Conservation (phyloP, 2,888 invertebrate genomes). For the Thereva unica region DNA sequence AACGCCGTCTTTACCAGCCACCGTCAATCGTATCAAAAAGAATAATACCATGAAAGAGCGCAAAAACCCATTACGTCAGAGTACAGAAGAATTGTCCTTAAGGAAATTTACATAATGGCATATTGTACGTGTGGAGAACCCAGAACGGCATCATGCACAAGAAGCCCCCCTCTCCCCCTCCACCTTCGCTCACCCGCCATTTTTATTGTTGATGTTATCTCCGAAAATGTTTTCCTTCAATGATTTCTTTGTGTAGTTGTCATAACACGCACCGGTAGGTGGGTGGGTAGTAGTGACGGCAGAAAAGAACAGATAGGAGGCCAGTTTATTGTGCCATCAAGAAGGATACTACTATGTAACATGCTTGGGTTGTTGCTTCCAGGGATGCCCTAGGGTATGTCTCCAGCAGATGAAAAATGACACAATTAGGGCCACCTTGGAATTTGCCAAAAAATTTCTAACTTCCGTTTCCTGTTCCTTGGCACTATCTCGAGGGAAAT, state of each 20-base stretch:
- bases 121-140: constrained; percentile 17
- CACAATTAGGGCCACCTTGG: constrained; percentile 30
- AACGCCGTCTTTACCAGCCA: too few relatives aligned
- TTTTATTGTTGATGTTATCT: constrained; percentile 36
- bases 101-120: constrained; percentile 35
- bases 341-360: background rate
- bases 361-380: constrained; percentile 10
- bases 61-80: constrained; percentile 27
- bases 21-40: too few relatives aligned
- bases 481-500: constrained; percentile 27
- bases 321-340: too few relatives aligned
- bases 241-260: constrained; percentile 28
- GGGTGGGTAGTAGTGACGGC: too few relatives aligned
- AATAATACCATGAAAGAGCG: too few relatives aligned
- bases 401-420: constrained; percentile 34
- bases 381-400: constrained; percentile 11
- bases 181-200: constrained; percentile 6
- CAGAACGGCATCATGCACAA: constrained; percentile 9
- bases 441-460: constrained; percentile 23
- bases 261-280: constrained; percentile 15
- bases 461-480: constrained; percentile 24
- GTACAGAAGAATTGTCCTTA: constrained; percentile 29
- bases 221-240: constrained; percentile 34
- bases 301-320: too few relatives aligned
- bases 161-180: constrained; percentile 22